Evolutionary conservation across 2,888 invertebrate species (phyloP).

Genomic region (Cephus rjabovi): DNA sequence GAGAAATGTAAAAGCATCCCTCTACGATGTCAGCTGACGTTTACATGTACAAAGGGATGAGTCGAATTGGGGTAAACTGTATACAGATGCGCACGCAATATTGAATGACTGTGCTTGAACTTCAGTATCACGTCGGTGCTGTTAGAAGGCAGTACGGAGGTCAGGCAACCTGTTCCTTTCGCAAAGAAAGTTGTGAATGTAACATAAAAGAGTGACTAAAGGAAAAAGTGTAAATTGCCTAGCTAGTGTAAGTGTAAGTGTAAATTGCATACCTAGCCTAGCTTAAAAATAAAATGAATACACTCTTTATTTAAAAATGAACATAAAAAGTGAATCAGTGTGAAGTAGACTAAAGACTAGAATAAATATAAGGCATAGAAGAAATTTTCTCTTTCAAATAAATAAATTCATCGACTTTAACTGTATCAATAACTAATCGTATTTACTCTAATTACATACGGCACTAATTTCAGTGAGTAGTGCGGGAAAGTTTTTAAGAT

Average conservation of each 20-base stretch:
- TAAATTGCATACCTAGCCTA: background rate
- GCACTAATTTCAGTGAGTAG: background rate
- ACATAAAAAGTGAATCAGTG: background rate
- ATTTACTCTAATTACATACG: background rate
- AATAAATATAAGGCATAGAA: background rate
- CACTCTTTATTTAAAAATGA: background rate
- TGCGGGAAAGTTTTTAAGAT: background rate
- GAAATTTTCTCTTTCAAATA: background rate
- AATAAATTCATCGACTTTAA: background rate
- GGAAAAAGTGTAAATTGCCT: background rate
- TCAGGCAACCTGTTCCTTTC: background rate
- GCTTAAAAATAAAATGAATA: background rate
- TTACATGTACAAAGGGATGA: background rate
- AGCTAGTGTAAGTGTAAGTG: background rate
- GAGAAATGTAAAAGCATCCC: background rate
- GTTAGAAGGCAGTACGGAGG: constrained; percentile 28
- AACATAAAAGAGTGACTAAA: background rate
- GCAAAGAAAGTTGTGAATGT: background rate
- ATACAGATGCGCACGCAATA: constrained; percentile 46
- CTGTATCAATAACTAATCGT: background rate
- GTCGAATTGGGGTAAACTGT: background rate
- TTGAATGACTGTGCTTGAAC: constrained; percentile 49
- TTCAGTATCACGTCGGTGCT: constrained; percentile 44
- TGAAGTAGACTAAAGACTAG: background rate
- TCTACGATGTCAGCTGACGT: background rate